Percentiles rank a stretch among this genome's conserved stretches.
These are phyloP conservation scores for Pseudocheirus occidentalis DNA, from an alignment of 2,797 vertebrate species.

Conservation along the genomic window DNA sequence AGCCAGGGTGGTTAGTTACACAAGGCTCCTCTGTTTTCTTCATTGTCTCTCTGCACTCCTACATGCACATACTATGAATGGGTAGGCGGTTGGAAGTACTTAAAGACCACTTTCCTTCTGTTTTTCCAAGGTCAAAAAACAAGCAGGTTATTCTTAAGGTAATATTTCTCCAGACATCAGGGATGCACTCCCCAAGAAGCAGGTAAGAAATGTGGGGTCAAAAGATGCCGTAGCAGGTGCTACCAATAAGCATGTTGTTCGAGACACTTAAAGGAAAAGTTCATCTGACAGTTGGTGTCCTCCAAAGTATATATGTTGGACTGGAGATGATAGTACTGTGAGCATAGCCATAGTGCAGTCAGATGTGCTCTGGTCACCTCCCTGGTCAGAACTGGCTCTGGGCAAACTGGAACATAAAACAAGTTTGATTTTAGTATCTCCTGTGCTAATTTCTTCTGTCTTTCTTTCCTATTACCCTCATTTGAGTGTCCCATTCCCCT, in stretches of 20 bases:
- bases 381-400: neutral
- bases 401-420: neutral
- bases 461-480: neutral
- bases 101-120: fast-evolving
- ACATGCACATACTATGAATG: neutral
- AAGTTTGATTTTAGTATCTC: neutral
- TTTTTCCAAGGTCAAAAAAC: constrained; percentile 12
- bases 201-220: neutral
- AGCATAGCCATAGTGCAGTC: neutral
- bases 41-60: constrained; percentile 35
- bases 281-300: neutral
- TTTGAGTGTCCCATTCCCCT: neutral
- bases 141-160: constrained; percentile 29
- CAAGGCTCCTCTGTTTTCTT: constrained; percentile 39
- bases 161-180: constrained; percentile 33
- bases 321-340: neutral
- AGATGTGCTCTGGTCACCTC: neutral
- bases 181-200: constrained; percentile 26
- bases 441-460: neutral
- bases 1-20: neutral
- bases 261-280: neutral
- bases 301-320: neutral
- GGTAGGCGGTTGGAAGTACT: constrained; percentile 39
- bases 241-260: neutral
- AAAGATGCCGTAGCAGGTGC: neutral